Evolutionary conservation across 2,113 vertebrate genomes (phyloP).

Genomic region (Pelecanoides urinatrix): DNA sequence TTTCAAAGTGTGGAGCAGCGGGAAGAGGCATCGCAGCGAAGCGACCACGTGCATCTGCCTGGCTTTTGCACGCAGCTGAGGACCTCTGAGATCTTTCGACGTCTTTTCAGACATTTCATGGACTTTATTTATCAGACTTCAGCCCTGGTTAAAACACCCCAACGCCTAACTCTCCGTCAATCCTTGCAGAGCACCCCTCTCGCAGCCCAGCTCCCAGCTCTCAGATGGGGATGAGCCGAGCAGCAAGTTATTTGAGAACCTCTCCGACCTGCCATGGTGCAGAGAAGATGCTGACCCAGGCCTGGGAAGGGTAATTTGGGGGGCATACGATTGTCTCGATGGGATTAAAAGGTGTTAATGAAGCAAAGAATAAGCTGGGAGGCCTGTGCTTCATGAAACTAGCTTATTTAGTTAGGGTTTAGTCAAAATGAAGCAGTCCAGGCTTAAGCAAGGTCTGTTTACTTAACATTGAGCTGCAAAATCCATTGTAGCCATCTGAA

Average conservation of each 20-base stretch:
- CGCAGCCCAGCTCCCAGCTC: neutral
- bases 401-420: constrained; percentile 42
- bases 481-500: constrained; percentile 5
- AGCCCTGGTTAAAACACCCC: neutral
- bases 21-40: neutral
- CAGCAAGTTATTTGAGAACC: neutral
- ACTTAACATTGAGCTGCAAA: constrained; percentile 5
- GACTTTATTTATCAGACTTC: neutral
- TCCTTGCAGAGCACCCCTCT: no score
- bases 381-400: neutral
- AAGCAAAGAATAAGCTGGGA: neutral
- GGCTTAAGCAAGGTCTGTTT: constrained; percentile 28
- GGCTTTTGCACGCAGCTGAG: neutral
- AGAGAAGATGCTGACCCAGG: neutral
- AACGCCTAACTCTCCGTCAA: rapidly evolving
- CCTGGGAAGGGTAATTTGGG: constrained; percentile 24
- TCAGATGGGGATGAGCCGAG: neutral
- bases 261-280: neutral
- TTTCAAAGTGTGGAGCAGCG: neutral
- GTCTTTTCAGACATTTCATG: neutral
- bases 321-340: neutral
- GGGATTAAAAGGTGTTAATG: constrained; percentile 55
- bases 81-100: neutral
- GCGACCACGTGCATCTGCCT: neutral
- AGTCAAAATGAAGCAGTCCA: constrained; percentile 43